These are phyloP conservation scores for Poecilia wingei DNA, from an alignment of 2,797 vertebrate species.

Conservation along the genomic window DNA sequence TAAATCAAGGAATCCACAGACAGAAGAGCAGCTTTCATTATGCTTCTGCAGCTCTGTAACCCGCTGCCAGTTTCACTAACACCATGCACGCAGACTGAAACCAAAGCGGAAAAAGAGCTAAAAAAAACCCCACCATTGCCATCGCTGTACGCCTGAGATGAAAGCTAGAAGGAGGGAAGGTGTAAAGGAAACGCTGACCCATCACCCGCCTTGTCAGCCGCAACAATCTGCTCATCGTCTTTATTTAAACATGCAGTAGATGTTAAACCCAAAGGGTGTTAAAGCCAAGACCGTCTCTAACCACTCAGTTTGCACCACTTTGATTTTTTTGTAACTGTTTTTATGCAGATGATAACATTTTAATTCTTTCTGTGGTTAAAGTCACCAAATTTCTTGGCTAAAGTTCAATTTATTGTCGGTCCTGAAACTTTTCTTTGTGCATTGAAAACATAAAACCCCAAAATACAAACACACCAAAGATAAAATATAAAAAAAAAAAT, in stretches of 20 bases:
- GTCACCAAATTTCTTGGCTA: not conserved
- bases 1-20: not conserved
- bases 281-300: not conserved
- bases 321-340: not conserved
- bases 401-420: not conserved
- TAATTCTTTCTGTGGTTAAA: not conserved
- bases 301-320: not conserved
- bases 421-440: not conserved
- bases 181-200: conserved; percentile 1
- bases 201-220: not conserved
- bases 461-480: not conserved
- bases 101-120: not conserved
- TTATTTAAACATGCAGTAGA: not conserved
- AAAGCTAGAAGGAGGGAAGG: not conserved
- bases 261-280: not conserved
- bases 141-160: not conserved
- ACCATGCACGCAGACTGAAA: not conserved
- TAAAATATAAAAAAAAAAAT: not conserved
- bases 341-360: not conserved
- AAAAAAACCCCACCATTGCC: not conserved
- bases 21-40: not conserved
- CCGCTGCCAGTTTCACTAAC: not conserved
- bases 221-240: not conserved
- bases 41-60: not conserved
- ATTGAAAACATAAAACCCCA: not conserved